Conservation (phyloP, 2,797 vertebrate species). For the Lagodon rhomboides region DNA sequence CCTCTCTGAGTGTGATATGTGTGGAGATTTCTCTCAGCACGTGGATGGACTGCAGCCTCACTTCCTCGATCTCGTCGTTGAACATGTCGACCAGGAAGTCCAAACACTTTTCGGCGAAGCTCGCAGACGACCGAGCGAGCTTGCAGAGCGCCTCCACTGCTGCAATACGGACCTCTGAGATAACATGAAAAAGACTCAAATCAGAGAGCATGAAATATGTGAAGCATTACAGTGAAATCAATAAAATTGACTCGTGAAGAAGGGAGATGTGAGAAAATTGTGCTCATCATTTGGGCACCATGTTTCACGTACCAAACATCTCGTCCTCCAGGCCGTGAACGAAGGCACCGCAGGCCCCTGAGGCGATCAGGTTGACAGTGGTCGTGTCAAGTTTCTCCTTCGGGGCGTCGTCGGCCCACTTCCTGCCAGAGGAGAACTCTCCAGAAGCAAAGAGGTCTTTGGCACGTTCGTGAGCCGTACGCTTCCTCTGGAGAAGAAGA, state of each 20-base stretch:
- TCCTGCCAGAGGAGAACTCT: slow-evolving; percentile 96
- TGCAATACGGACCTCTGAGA: slow-evolving; percentile 95
- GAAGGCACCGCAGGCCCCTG: slow-evolving; percentile 97
- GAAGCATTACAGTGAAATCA: neutral
- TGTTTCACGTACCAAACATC: slow-evolving; percentile 91
- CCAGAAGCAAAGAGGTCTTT: slow-evolving; percentile 97
- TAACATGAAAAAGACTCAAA: rapidly evolving
- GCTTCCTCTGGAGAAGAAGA: slow-evolving; percentile 89
- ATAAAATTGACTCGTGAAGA: neutral
- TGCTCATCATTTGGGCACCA: neutral
- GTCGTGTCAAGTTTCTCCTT: slow-evolving; percentile 95
- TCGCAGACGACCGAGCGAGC: slow-evolving; percentile 92
- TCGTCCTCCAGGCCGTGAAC: slow-evolving; percentile 99
- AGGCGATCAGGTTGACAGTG: slow-evolving; percentile 96
- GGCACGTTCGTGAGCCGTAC: slow-evolving; percentile 95
- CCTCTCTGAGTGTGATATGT: slow-evolving; percentile 95
- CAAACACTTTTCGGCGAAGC: slow-evolving; percentile 97
- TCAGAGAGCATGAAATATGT: neutral
- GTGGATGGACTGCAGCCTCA: slow-evolving; percentile 96
- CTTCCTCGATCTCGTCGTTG: slow-evolving; percentile 98
- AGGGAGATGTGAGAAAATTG: too few relatives aligned
- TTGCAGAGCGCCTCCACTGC: slow-evolving; percentile 95
- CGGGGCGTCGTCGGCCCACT: slow-evolving; percentile 98
- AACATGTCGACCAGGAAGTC: slow-evolving; percentile 99
- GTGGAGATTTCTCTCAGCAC: slow-evolving; percentile 96